Base-by-base conservation (phyloP, 2,797 vertebrate genomes). In the Eospalax fontanierii region DNA sequence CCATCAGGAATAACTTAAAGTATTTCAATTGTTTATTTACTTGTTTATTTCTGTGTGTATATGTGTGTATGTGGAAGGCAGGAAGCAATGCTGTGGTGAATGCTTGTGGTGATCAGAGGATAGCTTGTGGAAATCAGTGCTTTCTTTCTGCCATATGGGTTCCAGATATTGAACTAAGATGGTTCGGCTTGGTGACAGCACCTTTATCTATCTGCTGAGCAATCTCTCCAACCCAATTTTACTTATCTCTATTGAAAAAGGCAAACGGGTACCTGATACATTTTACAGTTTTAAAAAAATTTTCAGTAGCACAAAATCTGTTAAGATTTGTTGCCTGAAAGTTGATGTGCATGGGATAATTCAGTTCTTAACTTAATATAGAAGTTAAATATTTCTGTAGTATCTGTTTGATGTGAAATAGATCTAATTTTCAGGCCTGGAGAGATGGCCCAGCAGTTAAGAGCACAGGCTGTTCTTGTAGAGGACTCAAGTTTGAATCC, bases 211-310 rank as follows among this genome's bases (percentile, higher is more conserved):
- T 54, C 50, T 71, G 43, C n/a, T 57, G 12, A 84, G 65, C 22
- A 65, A 57, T 14, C 18, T 57, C n/a, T 38, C 83, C 50, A 38
- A n/a, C 46, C 28, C 50, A 50, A 59, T 70, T 10, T 93, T 24
- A 75, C 15, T 75, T 76, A 87, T 89, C 38, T 74, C 22, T 82
- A 14, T 90, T 87, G 57, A 73, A 88, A 89, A 84, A 71, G 57
- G 12, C 16, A 80, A 26, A 30, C 66, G 30, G 63, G 38, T 33
- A 2, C 15, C 12, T 74, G 63, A 46, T 43, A 68, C 54, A 68
- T 50, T 76, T 86, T 94, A 76, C 35, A 88, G 22, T 59, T 71
- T 78, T 28, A 19, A 74, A 91, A 84, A 87, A 3, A 33, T 63
- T 50, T 50, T 63, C 66, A 68, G 68, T 57, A 76, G 35, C 71